Base-by-base conservation (phyloP, 2,888 invertebrate genomes). In the Agrypnus murinus region DNA sequence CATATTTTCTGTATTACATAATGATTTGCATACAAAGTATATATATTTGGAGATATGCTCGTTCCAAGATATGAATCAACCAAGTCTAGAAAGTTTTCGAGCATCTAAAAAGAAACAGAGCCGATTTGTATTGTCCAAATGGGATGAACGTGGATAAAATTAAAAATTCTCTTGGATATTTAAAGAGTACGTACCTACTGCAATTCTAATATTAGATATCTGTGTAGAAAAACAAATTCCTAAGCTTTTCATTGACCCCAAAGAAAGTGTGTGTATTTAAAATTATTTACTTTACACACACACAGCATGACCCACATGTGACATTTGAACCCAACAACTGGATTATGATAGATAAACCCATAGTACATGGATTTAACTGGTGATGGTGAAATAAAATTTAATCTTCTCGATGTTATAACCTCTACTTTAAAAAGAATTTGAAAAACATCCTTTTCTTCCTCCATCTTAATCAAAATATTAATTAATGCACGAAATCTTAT, bases 181-280 rank as follows among this genome's bases (percentile, higher is more conserved):
- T 63, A 19, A 48, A 38, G 60, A 10, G 5, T 19, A 10, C 34
- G 32, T 31, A 55, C 46, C 25, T 10, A 19, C 50, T 50, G 62
- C 36, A 63, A 63, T 43, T 43, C 60, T 63, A 46, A 63, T 63
- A 50, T 48, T 48, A 63, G 50, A 38, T 25, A 58, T 19, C 15
- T 25, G 40, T 43, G 58, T 58, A 58, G 58, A 63, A 63, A 60
- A 48, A 63, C 48, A 63, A 63, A 63, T 63, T 63, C 62, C 62
- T 1, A 25, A 38, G 50, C 38, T 38, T 63, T 63, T 50, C 62
- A 46, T 63, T 63, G 62, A 63, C 62, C 62, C 62, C 62, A 25
- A 25, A 25, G 25, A 25, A 5, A 3, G 62, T 4, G 19, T 15
- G 38, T 12, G 58, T 38, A 58, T 58, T 58, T 31, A 17, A 36